These are phyloP conservation scores for Ptyas mucosa DNA, from an alignment of 2,113 vertebrate species.

Conservation along the genomic window DNA sequence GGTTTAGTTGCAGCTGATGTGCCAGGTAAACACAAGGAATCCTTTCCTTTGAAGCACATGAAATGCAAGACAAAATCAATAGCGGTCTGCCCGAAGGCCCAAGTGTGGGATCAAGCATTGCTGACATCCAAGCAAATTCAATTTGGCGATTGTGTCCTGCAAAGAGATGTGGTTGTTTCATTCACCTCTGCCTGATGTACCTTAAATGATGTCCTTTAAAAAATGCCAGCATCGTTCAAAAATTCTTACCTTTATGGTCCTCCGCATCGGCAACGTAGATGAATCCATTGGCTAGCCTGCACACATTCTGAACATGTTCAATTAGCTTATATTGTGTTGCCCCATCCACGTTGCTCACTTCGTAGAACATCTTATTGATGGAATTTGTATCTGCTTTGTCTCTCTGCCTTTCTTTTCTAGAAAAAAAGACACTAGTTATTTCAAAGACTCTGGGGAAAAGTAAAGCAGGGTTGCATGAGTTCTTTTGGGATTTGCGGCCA, in stretches of 20 bases:
- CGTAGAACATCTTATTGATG: constrained; percentile 84
- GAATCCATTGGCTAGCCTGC: constrained; percentile 86
- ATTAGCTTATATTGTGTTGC: constrained; percentile 68
- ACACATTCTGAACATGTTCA: constrained; percentile 85
- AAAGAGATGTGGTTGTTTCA: constrained; percentile 24
- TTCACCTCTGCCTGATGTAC: not conserved
- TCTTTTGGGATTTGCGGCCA: not conserved
- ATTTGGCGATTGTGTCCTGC: constrained; percentile 71
- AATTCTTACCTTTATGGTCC: constrained; percentile 73
- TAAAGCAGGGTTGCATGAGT: not conserved
- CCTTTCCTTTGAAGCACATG: constrained; percentile 65
- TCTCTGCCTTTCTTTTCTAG: constrained; percentile 84
- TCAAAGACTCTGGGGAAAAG: not conserved
- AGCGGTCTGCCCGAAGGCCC: constrained; percentile 76
- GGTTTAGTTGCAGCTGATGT: constrained; percentile 77
- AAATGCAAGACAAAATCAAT: constrained; percentile 85
- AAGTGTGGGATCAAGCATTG: constrained; percentile 76
- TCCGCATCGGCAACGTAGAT: constrained; percentile 94
- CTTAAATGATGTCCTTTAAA: not conserved
- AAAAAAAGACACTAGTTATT: constrained; percentile 8
- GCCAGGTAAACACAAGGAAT: constrained; percentile 84
- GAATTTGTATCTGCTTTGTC: constrained; percentile 77
- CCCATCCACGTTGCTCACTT: constrained; percentile 63
- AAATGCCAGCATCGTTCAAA: not conserved
- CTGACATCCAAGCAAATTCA: constrained; percentile 78